Evolutionary conservation across 2,888 invertebrate species (phyloP), one percentile per base, ranked within the genome.

Genomic region (Epicampocera succincta): DNA sequence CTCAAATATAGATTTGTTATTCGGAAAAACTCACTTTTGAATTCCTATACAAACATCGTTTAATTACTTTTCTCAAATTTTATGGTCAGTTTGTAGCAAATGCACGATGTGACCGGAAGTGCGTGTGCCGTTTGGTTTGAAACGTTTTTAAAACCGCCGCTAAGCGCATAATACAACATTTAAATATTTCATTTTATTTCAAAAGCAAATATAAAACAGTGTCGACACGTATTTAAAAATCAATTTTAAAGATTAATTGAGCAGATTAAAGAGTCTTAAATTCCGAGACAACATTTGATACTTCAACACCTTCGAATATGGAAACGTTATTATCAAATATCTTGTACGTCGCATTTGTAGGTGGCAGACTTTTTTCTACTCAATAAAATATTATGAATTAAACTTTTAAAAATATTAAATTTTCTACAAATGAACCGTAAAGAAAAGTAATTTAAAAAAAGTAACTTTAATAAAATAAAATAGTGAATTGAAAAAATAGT

Each of bases 51-150:
- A n/a, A n/a, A n/a, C n/a, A n/a, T n/a, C n/a, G n/a, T n/a, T n/a
- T n/a, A n/a, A n/a, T n/a, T n/a, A n/a, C n/a, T n/a, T n/a, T n/a
- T n/a, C 29, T 4, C 29, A 3, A 29, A 29, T 29, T 29, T 29
- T 4, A 29, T 29, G 29, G 3, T 33, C 25, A 33, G 9, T 33
- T 33, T 33, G 8, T 33, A 33, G 33, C 33, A 33, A 33, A 4
- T 33, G 33, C 33, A 8, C 3, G 44, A 56, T 13, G n/a, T 50
- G 50, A 71, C 60, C 84, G 84, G 84, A 85, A 85, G 66, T 85
- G 84, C 84, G 84, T 85, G 81, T 78, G 80, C 61, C 77, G 74
- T 50, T 71, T n/a, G 25, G 3, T 12, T 61, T 54, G 15, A 48
- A 54, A 40, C 3, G 6, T n/a, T 9, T 17, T 66, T 60, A 11